Percentiles rank a stretch among this genome's conserved stretches.
These are phyloP conservation scores for Brienomyrus longianalis DNA, from an alignment of 2,113 vertebrate species.

Conservation along the genomic window DNA sequence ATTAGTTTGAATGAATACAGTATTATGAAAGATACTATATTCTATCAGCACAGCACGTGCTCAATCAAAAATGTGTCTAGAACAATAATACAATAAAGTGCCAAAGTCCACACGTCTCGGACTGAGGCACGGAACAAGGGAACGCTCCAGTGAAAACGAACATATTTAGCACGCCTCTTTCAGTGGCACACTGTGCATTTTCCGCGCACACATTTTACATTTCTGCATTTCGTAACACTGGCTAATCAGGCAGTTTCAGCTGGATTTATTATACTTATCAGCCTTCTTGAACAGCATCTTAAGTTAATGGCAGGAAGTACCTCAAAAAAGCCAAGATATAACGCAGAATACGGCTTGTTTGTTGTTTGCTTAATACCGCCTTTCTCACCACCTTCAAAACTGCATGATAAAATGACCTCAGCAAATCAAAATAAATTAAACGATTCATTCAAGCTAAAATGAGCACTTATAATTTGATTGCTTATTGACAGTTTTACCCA, in stretches of 20 bases:
- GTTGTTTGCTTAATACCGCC: conserved; percentile 12
- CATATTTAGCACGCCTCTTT: not conserved
- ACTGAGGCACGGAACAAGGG: not conserved
- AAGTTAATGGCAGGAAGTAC: conserved; percentile 15
- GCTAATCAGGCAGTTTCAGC: conserved; percentile 27
- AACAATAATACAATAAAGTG: too few species aligned
- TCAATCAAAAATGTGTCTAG: too few species aligned
- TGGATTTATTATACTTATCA: conserved; percentile 22
- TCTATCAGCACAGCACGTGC: too few species aligned
- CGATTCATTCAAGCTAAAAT: not conserved
- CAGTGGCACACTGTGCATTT: not conserved
- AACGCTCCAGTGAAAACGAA: not conserved
- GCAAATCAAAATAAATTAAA: conserved; percentile 19
- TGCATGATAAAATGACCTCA: conserved; percentile 18
- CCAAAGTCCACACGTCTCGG: not conserved
- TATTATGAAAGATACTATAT: not conserved
- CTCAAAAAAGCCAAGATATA: conserved; percentile 12
- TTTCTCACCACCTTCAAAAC: not conserved
- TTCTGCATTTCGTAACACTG: conserved; percentile 15
- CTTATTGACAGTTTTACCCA: not conserved
- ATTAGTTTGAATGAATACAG: not conserved
- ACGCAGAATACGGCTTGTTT: not conserved
- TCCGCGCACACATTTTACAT: not conserved
- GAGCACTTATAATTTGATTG: not conserved
- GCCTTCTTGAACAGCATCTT: conserved; percentile 10